A percentile compares a stretch with the other conserved stretches of the same genome.
Conservation (phyloP, 2,888 invertebrate species). For the Ectobius pallidus region DNA sequence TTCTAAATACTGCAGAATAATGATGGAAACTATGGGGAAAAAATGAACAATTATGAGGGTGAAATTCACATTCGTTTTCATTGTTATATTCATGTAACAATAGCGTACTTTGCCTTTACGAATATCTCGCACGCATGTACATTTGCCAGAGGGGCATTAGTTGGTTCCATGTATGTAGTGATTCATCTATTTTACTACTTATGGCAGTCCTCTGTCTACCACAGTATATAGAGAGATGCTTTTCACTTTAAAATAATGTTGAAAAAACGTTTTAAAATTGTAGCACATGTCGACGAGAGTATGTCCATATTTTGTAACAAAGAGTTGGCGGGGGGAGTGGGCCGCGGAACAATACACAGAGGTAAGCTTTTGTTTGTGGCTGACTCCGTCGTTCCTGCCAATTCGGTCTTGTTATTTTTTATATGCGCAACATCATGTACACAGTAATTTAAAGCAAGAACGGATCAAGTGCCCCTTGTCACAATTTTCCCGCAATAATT, state of each 20-base stretch:
- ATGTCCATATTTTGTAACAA: constrained; percentile 11
- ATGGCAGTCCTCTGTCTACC: neutral
- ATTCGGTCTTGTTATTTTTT: neutral
- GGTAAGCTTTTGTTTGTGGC: constrained; percentile 14
- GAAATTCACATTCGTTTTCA: no score
- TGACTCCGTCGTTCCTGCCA: neutral
- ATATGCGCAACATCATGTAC: neutral
- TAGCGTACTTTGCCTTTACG: no score
- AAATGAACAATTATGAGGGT: no score
- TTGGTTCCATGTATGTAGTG: neutral
- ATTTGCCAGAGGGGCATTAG: neutral
- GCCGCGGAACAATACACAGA: neutral
- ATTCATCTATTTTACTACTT: neutral
- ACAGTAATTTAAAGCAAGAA: neutral
- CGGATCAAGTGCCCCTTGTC: neutral
- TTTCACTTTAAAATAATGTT: constrained; percentile 16
- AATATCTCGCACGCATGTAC: neutral
- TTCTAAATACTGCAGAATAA: no score
- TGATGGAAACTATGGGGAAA: no score
- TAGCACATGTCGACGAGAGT: neutral
- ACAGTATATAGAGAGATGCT: neutral
- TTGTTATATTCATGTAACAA: no score
- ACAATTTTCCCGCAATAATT: no score
- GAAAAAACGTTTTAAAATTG: constrained; percentile 10
- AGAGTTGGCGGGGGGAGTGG: neutral